Evolutionary conservation across 2,797 vertebrate genomes (phyloP).

Genomic region (Urocyon cinereoargenteus): DNA sequence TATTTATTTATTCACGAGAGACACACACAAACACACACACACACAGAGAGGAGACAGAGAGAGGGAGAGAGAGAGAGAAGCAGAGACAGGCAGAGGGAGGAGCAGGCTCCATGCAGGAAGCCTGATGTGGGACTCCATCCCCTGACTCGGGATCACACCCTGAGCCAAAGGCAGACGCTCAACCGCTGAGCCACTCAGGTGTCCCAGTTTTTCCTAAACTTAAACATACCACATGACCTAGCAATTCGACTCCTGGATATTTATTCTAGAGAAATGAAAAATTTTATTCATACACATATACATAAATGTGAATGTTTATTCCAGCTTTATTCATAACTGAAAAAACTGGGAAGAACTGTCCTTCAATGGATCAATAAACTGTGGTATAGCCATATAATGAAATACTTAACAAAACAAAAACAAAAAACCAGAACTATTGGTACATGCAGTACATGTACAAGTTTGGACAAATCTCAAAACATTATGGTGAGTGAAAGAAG

Average conservation of each 20-base stretch:
- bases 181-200: no score
- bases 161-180: no score
- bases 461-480: neutral
- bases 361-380: neutral
- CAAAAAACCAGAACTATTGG: neutral
- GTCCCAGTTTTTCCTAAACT: neutral
- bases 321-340: neutral
- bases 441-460: no score
- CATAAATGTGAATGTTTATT: neutral
- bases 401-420: neutral
- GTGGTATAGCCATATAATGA: neutral
- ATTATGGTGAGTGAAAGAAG: neutral
- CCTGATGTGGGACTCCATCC: no score
- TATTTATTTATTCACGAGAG: no score
- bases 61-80: no score
- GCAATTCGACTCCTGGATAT: neutral
- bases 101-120: no score
- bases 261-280: constrained; percentile 49
- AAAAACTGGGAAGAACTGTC: neutral
- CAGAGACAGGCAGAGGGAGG: no score
- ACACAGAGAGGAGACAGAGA: no score
- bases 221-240: neutral
- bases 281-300: neutral
- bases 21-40: no score
- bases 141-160: no score